Conservation (phyloP, 2,113 vertebrate genomes). For the Corynorhinus townsendii region DNA sequence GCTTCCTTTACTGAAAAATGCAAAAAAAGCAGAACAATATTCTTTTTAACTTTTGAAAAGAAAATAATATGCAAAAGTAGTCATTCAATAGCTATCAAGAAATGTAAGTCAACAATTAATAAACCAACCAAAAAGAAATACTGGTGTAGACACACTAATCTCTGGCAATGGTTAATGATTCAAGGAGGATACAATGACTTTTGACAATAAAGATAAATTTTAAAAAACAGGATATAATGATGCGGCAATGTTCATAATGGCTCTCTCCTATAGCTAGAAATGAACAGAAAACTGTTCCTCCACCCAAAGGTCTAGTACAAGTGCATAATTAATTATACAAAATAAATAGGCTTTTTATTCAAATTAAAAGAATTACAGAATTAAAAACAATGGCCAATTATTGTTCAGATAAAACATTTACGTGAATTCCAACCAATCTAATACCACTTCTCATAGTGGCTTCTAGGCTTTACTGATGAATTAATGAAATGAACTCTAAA, state of each 20-base stretch:
- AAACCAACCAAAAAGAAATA: conserved; percentile 15
- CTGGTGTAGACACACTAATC: not conserved
- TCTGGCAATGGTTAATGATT: not conserved
- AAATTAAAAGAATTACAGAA: conserved; percentile 25
- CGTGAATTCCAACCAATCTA: conserved; percentile 21
- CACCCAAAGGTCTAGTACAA: not conserved
- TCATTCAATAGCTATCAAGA: not conserved
- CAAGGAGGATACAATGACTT: not conserved
- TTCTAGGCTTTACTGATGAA: not conserved
- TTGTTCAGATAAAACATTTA: conserved; percentile 25
- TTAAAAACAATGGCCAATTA: not conserved
- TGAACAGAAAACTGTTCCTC: not conserved
- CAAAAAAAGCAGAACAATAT: not conserved
- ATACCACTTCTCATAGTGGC: not conserved
- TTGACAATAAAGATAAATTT: no score
- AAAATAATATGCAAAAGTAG: not conserved
- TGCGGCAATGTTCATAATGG: not conserved
- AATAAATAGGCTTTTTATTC: not conserved
- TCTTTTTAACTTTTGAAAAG: conserved; percentile 10
- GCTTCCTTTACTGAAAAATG: conserved; percentile 19
- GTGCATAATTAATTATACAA: not conserved
- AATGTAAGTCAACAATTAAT: not conserved
- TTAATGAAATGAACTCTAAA: conserved; percentile 20
- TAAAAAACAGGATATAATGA: not conserved
- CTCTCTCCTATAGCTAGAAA: not conserved